These are phyloP conservation scores for Parnassius glacialis DNA, from an alignment of 2,888 invertebrate genomes.

Conservation along the genomic window DNA sequence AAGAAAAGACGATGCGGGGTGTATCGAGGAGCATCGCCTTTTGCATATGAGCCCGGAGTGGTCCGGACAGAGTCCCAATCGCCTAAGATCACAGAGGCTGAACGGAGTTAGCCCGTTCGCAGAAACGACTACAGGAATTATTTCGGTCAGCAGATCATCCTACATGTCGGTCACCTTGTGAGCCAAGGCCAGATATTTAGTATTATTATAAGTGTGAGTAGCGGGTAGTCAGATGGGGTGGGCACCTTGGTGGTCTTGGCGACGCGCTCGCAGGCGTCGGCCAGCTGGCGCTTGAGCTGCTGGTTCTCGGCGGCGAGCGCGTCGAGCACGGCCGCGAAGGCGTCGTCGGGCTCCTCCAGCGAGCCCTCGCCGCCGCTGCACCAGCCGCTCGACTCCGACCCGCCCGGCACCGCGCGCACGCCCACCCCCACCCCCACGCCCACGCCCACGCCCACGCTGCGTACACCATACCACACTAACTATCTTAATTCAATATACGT, in stretches of 20 bases:
- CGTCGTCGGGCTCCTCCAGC: constrained; percentile 87
- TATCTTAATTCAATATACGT: not conserved
- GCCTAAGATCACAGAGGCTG: too few species aligned
- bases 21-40: too few species aligned
- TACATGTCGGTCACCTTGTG: too few species aligned
- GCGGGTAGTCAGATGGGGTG: not conserved
- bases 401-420: constrained; percentile 74
- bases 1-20: too few species aligned
- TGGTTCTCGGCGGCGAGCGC: constrained; percentile 92
- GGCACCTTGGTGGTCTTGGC: constrained; percentile 92
- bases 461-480: not conserved
- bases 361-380: constrained; percentile 79
- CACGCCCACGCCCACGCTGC: constrained; percentile 75
- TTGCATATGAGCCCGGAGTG: too few species aligned
- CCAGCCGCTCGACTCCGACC: constrained; percentile 83
- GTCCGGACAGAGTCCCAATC: too few species aligned
- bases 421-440: constrained; percentile 65
- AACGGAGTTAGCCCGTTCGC: too few species aligned
- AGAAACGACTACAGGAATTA: too few species aligned
- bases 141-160: too few species aligned
- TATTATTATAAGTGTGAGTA: too few species aligned
- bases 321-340: constrained; percentile 89
- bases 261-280: constrained; percentile 89
- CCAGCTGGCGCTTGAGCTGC: constrained; percentile 90
- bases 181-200: too few species aligned